A percentile compares a stretch with the other conserved stretches of the same genome.
phyloP scores from a whole-genome alignment of 2,888 invertebrate species.

The Tridacna crocea region DNA sequence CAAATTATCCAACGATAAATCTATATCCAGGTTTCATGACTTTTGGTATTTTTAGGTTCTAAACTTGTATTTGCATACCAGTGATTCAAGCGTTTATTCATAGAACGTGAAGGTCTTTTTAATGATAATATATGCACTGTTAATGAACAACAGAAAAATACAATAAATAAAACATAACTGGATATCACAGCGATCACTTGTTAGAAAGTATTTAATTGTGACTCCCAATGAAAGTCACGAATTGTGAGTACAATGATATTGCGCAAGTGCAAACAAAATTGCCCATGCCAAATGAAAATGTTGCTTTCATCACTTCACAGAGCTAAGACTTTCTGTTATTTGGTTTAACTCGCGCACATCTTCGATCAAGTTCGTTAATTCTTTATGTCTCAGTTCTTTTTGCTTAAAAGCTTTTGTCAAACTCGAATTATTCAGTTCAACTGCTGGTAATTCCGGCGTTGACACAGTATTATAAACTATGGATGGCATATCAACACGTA shows the following conservation, averaged over 20 bases:
- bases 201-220: neutral
- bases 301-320: neutral
- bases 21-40: too few species aligned
- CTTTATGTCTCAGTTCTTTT: constrained; percentile 73
- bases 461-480: constrained; percentile 74
- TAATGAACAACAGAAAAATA: neutral
- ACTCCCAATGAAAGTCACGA: neutral
- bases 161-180: neutral
- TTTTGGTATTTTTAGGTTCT: too few species aligned
- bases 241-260: neutral
- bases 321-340: constrained; percentile 60
- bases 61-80: too few species aligned
- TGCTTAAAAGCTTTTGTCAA: constrained; percentile 73
- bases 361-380: constrained; percentile 74
- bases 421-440: constrained; percentile 22
- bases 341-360: constrained; percentile 77
- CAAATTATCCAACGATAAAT: too few species aligned
- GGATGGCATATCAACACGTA: constrained; percentile 76
- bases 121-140: too few species aligned
- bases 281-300: neutral
- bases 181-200: neutral
- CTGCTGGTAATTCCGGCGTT: constrained; percentile 36
- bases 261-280: neutral
- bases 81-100: too few species aligned
- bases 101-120: too few species aligned